Conservation (phyloP, 2,888 invertebrate species). For the Marronus borbonicus region DNA sequence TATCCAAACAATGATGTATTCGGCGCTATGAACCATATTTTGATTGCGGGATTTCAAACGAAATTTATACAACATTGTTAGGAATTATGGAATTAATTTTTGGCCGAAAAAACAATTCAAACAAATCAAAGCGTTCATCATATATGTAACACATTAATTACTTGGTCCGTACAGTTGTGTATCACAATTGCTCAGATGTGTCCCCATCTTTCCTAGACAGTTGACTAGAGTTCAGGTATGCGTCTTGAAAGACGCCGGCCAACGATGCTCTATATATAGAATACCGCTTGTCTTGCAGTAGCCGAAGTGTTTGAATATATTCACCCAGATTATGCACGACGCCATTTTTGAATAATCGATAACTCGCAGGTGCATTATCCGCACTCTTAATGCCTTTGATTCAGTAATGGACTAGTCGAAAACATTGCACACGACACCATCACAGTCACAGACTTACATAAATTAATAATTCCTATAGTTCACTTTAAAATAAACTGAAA, state of each 20-base stretch:
- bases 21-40: too few species aligned
- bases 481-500: conserved; percentile 25
- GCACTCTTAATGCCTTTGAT: neutral
- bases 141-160: neutral
- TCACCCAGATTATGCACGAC: conserved; percentile 4
- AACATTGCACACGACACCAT: conserved; percentile 25
- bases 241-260: conserved; percentile 50
- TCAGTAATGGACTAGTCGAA: neutral
- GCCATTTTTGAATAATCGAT: conserved; percentile 31
- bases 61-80: too few species aligned
- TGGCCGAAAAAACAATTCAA: too few species aligned
- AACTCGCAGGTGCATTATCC: conserved; percentile 3
- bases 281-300: conserved; percentile 51
- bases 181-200: neutral
- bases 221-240: conserved; percentile 46
- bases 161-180: neutral
- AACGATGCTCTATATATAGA: conserved; percentile 52
- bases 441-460: neutral
- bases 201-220: conserved; percentile 14
- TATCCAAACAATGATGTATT: too few species aligned
- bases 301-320: conserved; percentile 51
- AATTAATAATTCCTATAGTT: conserved; percentile 18
- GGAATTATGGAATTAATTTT: too few species aligned
- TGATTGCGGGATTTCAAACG: too few species aligned
- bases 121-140: too few species aligned